Conservation (phyloP, 1,140 invertebrate species). For the Doryteuthis pealeii region DNA sequence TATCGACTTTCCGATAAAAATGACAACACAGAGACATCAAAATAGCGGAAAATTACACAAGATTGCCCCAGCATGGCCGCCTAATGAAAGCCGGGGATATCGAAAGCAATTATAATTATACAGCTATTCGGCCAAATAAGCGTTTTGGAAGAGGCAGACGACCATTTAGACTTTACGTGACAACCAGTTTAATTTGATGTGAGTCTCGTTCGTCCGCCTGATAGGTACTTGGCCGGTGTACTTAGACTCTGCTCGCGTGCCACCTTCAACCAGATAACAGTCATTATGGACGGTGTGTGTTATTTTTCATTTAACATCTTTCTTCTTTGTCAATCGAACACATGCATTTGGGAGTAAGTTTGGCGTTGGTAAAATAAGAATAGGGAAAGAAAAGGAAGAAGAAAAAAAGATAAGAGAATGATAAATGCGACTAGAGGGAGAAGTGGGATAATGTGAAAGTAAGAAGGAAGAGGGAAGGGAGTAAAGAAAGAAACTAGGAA, state of each 20-base stretch:
- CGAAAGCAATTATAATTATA: slow-evolving; percentile 15
- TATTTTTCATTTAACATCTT: slow-evolving; percentile 16
- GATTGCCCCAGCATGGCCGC: slow-evolving; percentile 5
- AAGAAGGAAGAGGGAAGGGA: too few relatives aligned
- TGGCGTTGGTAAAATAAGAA: too few relatives aligned
- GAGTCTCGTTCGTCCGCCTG: not conserved
- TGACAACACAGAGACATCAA: slow-evolving; percentile 15
- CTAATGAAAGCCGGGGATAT: slow-evolving; percentile 14
- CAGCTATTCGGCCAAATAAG: slow-evolving; percentile 12
- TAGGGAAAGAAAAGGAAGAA: too few relatives aligned
- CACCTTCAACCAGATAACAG: slow-evolving; percentile 1
- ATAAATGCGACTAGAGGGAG: too few relatives aligned
- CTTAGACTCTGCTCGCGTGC: slow-evolving; percentile 2
- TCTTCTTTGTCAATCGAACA: not conserved
- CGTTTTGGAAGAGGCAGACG: slow-evolving; percentile 7
- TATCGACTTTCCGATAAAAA: slow-evolving; percentile 13
- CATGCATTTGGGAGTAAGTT: not conserved
- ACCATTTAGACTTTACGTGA: slow-evolving; percentile 14
- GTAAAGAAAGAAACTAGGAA: too few relatives aligned
- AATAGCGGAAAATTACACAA: slow-evolving; percentile 14
- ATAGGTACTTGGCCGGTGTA: not conserved
- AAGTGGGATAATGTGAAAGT: too few relatives aligned
- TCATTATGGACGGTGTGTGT: slow-evolving; percentile 4
- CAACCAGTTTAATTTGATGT: slow-evolving; percentile 15
- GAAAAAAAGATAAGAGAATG: too few relatives aligned